Base-by-base conservation (phyloP, 1,140 invertebrate species). In the Drosophila mauritiana region DNA sequence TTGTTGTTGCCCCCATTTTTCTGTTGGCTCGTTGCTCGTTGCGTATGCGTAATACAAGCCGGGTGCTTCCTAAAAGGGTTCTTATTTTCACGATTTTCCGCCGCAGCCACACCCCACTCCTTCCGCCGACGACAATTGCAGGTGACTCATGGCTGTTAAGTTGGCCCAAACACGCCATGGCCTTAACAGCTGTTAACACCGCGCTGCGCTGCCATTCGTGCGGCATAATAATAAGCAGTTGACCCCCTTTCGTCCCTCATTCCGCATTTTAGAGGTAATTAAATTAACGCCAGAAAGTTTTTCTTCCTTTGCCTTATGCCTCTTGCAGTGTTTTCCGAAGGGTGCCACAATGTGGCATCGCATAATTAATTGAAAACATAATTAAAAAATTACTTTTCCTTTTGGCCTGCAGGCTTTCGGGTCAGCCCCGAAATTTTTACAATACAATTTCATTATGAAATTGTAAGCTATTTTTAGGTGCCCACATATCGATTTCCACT, bases 311-410 rank as follows among this genome's bases (percentile, higher is more conserved):
- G 70, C 51, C n/a, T 43, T 2, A 62, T 52, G 70, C 51, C n/a
- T 43, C 20, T 43, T 15, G 15, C 8, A 10, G 17, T 48, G 27
- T 15, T 17, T 69, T 65, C 8, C 20, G 15, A 36, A 49, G 52
- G 52, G 27, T 51, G 65, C 48, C 42, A 77, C 76, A 80, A 74
- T 80, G 82, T 85, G 81, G 68, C 78, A 73, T 55, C 62, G 85
- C 84, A 89, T 89, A 90, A 90, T 89, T 89, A 89, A 89, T 89
- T 90, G 73, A 84, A 89, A 89, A 90, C 74, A 89, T 90, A 89
- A 89, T 89, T 90, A 78, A 80, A 84, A 80, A 65, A 11, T 42
- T 46, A 49, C 53, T 52, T 37, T 55, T 40, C 42, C 65, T 63
- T 31, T 36, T 52, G 45, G 80, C 64, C 45, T 63, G 61, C 63